Evolutionary conservation across 2,797 vertebrate genomes (phyloP).

Genomic region (Parambassis ranga): DNA sequence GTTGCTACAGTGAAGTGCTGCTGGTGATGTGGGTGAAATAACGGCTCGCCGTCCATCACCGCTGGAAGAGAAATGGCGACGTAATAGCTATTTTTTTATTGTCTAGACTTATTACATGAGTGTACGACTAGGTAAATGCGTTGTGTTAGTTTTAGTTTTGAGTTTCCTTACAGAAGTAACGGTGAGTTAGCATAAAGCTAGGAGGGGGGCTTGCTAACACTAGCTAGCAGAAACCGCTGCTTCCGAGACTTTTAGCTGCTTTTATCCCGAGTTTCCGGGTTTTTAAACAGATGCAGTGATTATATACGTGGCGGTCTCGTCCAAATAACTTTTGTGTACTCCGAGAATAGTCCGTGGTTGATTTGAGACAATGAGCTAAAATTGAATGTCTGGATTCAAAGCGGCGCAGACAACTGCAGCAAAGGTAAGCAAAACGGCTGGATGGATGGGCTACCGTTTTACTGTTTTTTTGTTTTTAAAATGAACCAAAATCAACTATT

Average conservation of each 20-base stretch:
- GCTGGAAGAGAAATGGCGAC: neutral
- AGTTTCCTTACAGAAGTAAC: neutral
- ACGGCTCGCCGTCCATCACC: constrained; percentile 14
- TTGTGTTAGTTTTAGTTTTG: neutral
- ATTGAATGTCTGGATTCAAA: constrained; percentile 55
- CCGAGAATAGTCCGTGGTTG: neutral
- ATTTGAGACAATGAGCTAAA: constrained; percentile 51
- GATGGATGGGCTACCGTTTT: neutral
- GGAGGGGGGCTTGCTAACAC: constrained; percentile 27
- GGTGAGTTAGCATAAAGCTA: constrained; percentile 22
- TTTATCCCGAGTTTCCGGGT: neutral
- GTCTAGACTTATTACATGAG: too few species aligned
- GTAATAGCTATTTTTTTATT: neutral
- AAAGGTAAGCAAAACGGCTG: constrained; percentile 60
- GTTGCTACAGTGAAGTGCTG: neutral
- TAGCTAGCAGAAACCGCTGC: constrained; percentile 45
- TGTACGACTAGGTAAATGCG: accelerated
- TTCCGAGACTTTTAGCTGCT: constrained; percentile 23
- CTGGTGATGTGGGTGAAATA: constrained; percentile 54
- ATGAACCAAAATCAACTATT: neutral
- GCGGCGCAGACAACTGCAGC: constrained; percentile 58
- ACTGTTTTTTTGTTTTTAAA: neutral
- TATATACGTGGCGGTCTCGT: neutral
- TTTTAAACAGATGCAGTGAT: constrained; percentile 9
- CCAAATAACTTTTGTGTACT: neutral